Evolutionary conservation across 2,888 invertebrate species (phyloP).

Genomic region (Stegophylla sp.): DNA sequence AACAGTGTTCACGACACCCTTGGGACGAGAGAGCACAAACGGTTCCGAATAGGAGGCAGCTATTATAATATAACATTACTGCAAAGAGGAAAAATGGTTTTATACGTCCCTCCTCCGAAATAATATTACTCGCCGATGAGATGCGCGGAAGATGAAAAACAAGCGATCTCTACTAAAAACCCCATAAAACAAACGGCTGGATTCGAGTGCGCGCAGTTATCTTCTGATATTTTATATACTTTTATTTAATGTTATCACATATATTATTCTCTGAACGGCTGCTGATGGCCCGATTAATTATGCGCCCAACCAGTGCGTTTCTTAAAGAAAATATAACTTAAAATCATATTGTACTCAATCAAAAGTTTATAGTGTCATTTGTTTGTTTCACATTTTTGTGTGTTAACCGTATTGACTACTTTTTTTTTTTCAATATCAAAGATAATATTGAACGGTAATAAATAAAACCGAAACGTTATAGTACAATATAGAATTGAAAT

Average conservation of each 20-base stretch:
- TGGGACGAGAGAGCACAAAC: conserved; percentile 51
- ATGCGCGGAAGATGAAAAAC: conserved; percentile 28
- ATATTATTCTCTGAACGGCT: no score
- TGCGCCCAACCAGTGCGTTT: no score
- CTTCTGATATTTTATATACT: not conserved
- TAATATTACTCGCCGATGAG: conserved; percentile 12
- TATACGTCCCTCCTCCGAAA: conserved; percentile 12
- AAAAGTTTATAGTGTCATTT: no score
- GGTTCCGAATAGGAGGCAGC: conserved; percentile 45
- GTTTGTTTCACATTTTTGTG: no score
- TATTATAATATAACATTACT: conserved; percentile 48
- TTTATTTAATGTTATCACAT: no score
- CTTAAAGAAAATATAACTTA: no score
- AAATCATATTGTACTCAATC: no score
- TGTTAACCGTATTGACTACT: no score
- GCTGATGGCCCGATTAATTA: conserved; percentile 4
- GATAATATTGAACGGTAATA: no score
- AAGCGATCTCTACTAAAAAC: conserved; percentile 39
- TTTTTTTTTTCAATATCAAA: no score
- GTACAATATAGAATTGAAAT: no score
- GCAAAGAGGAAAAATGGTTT: conserved; percentile 48
- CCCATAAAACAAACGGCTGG: conserved; percentile 24
- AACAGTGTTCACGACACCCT: conserved; percentile 48
- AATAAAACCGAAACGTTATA: no score
- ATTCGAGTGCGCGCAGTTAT: conserved; percentile 10